phyloP scores from a whole-genome alignment of 1,140 invertebrate species.

The Lepidurus packardi region DNA sequence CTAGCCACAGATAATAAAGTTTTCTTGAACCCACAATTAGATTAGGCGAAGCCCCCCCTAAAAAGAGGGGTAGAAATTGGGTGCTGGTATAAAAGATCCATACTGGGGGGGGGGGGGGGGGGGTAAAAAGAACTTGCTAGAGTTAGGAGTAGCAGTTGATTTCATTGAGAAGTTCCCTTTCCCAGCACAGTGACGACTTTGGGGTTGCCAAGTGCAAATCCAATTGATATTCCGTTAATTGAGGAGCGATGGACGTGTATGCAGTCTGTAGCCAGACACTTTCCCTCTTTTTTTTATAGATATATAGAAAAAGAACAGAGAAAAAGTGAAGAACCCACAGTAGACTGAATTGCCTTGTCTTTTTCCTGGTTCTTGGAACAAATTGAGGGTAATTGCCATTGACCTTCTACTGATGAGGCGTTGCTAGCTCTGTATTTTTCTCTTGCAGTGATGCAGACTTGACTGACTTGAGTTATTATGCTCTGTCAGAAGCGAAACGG shows the following conservation, averaged over 20 bases:
- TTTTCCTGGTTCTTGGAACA: neutral
- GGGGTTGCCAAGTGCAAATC: slow-evolving; percentile 9
- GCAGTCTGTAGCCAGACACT: neutral
- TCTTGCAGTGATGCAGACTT: neutral
- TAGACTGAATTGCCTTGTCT: neutral
- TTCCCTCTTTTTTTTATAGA: neutral
- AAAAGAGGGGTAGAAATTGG: neutral
- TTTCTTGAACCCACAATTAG: slow-evolving; percentile 2
- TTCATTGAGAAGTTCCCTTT: slow-evolving; percentile 2
- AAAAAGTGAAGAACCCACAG: neutral
- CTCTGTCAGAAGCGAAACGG: neutral
- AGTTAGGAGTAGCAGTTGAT: neutral
- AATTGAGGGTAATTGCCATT: slow-evolving; percentile 19
- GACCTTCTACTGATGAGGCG: neutral
- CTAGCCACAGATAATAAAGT: slow-evolving; percentile 4
- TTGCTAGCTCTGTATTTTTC: neutral
- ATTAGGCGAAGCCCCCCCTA: neutral
- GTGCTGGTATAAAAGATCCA: neutral
- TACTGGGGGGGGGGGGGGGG: no score
- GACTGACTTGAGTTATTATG: neutral
- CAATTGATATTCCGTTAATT: slow-evolving; percentile 20
- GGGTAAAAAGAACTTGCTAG: neutral
- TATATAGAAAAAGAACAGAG: neutral
- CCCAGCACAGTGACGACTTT: neutral
- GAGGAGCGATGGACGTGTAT: neutral